A percentile compares a stretch with the other conserved stretches of the same genome.
Conservation (phyloP, 2,113 vertebrate genomes). For the Perca fluviatilis region DNA sequence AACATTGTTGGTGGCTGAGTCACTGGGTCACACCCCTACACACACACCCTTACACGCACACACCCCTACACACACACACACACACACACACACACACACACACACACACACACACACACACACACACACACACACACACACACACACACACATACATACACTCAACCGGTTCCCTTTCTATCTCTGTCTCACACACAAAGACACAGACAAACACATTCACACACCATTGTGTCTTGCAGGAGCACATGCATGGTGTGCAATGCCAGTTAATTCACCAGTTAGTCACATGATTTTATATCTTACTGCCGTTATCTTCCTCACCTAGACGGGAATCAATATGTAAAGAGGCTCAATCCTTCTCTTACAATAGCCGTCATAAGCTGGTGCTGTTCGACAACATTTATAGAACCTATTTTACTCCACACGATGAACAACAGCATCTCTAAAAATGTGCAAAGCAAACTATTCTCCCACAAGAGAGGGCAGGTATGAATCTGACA, state of each 20-base stretch:
- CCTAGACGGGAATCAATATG: neutral
- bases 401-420: neutral
- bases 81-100: conserved; percentile 69
- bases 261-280: neutral
- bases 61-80: conserved; percentile 41
- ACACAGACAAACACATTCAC: neutral
- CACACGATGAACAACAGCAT: neutral
- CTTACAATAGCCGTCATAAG: neutral
- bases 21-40: conserved; percentile 80
- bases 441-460: neutral
- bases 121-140: no score
- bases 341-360: neutral
- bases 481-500: neutral
- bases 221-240: neutral
- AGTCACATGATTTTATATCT: neutral
- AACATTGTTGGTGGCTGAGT: conserved; percentile 84
- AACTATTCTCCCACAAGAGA: no score
- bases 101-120: conserved; percentile 51
- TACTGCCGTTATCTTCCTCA: no score
- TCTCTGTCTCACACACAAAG: conserved; percentile 3
- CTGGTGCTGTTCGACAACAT: neutral
- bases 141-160: conserved; percentile 6
- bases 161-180: conserved; percentile 75
- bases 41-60: conserved; percentile 2
- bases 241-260: neutral